These are phyloP conservation scores for Scylla paramamosain DNA, from an alignment of 1,140 invertebrate species.

Conservation along the genomic window DNA sequence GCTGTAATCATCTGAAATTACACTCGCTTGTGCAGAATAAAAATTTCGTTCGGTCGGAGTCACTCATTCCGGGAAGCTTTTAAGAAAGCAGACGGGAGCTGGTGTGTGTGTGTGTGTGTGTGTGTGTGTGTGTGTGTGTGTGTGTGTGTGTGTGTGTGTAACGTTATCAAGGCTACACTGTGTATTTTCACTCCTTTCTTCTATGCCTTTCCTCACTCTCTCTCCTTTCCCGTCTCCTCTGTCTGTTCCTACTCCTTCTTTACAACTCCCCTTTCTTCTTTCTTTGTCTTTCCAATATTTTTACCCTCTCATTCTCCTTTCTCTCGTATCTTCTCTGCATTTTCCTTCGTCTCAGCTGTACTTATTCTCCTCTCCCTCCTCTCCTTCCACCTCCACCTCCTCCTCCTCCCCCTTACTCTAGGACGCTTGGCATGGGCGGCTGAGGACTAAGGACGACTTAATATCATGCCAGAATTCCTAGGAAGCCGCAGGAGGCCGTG, in stretches of 20 bases:
- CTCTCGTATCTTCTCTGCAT: too few species aligned
- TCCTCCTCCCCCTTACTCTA: not conserved
- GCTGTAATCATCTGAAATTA: conserved; percentile 14
- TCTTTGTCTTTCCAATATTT: not conserved
- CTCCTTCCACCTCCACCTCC: not conserved
- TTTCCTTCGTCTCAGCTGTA: too few species aligned
- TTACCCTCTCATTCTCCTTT: conserved; percentile 19
- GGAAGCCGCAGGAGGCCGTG: too few species aligned
- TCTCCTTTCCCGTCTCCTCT: not conserved
- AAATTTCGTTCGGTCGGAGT: not conserved
- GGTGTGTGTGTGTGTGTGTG: conserved; percentile 41
- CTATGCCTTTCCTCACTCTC: not conserved
- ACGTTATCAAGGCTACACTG: not conserved
- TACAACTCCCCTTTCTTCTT: not conserved
- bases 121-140: conserved; percentile 56
- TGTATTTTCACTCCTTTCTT: not conserved
- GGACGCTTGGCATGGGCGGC: too few species aligned
- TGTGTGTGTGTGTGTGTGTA: not conserved
- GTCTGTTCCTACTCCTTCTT: not conserved
- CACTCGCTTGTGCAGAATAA: not conserved
- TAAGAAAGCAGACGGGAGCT: not conserved
- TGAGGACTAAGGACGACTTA: too few species aligned
- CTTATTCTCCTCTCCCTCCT: not conserved
- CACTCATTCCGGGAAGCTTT: not conserved
- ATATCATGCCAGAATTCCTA: too few species aligned